Percentiles rank a stretch among this genome's conserved stretches.
phyloP scores from a whole-genome alignment of 1,140 invertebrate species.

The Uloborus diversus region DNA sequence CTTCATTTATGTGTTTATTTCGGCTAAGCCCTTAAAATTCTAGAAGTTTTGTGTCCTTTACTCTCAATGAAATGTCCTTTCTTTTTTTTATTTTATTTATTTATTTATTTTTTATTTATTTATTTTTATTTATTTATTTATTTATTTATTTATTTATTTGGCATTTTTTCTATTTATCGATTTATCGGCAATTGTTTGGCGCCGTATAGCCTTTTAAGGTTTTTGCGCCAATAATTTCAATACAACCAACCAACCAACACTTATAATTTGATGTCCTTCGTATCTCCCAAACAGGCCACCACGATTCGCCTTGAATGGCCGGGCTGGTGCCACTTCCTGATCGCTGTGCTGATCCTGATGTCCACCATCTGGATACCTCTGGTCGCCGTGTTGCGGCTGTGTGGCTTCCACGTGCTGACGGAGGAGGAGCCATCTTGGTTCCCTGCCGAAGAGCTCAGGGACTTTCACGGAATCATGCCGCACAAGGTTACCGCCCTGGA shows the following conservation, averaged over 20 bases:
- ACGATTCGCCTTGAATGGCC: conserved; percentile 83
- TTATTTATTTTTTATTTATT: too few species aligned
- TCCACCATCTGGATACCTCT: conserved; percentile 89
- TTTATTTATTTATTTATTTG: too few species aligned
- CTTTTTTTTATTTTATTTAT: too few species aligned
- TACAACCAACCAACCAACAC: background rate
- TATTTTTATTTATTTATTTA: too few species aligned
- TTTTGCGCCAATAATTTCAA: too few species aligned
- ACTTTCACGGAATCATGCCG: conserved; percentile 84
- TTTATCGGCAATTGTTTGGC: too few species aligned
- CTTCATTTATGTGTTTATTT: too few species aligned
- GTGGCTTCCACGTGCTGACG: conserved; percentile 82
- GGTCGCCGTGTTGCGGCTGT: conserved; percentile 78
- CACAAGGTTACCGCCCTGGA: conserved; percentile 82
- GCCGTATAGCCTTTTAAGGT: too few species aligned
- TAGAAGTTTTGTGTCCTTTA: too few species aligned
- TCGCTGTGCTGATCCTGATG: conserved; percentile 77
- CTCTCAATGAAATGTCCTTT: too few species aligned
- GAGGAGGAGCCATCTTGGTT: conserved; percentile 93
- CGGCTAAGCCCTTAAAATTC: too few species aligned
- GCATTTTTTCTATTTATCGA: too few species aligned
- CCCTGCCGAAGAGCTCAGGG: conserved; percentile 84
- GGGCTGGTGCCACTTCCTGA: conserved; percentile 78
- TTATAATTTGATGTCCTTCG: background rate
- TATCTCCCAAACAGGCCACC: conserved; percentile 69